These are phyloP conservation scores for Muscicapa striata DNA, from an alignment of 2,797 vertebrate genomes.

Conservation along the genomic window DNA sequence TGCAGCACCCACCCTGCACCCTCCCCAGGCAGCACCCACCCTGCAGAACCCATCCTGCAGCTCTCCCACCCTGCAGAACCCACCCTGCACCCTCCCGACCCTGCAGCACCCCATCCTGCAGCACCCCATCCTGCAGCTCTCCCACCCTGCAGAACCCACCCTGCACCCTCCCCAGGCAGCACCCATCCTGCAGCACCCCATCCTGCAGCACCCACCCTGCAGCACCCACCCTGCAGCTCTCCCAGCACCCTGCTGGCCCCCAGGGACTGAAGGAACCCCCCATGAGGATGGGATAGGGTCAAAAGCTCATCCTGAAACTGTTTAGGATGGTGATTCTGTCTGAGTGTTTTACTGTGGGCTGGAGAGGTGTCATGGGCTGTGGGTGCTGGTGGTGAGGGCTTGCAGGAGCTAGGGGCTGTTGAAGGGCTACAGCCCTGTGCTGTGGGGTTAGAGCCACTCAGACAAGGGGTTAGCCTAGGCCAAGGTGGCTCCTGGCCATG, in stretches of 20 bases:
- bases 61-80: no score
- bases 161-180: no score
- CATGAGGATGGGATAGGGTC: not conserved
- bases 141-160: no score
- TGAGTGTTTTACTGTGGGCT: not conserved
- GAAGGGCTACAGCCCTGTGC: not conserved
- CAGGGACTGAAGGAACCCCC: not conserved
- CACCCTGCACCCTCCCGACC: no score
- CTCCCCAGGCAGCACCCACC: no score
- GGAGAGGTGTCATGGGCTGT: not conserved
- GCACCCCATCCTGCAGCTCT: no score
- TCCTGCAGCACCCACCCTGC: not conserved
- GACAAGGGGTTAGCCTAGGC: not conserved
- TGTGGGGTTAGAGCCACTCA: not conserved
- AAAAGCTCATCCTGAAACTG: not conserved
- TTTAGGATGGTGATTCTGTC: not conserved
- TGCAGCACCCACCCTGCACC: no score
- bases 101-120: no score
- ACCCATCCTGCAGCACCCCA: no score
- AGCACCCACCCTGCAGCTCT: not conserved
- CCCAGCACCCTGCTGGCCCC: not conserved
- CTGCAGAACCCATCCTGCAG: no score
- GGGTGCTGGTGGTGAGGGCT: not conserved
- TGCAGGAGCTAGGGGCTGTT: not conserved
- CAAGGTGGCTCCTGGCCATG: not conserved